Percentiles rank a stretch among this genome's conserved stretches.
phyloP scores from a whole-genome alignment of 2,888 invertebrate genomes.

The Polydrusus tereticollis region DNA sequence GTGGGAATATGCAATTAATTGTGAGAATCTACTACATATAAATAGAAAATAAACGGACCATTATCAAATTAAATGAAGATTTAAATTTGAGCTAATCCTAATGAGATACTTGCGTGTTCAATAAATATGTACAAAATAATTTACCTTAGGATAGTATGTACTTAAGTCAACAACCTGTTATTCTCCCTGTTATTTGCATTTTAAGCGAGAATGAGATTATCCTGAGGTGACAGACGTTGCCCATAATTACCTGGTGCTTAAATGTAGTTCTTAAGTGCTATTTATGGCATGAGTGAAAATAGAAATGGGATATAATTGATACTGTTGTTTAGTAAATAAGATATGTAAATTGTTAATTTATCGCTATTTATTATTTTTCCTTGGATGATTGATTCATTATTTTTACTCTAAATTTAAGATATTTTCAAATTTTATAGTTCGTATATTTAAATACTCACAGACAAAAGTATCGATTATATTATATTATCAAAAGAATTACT shows the following conservation, averaged over 20 bases:
- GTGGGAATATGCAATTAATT: too few relatives aligned
- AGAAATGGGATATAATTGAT: conserved; percentile 28
- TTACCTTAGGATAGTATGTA: conserved; percentile 18
- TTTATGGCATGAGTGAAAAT: conserved; percentile 22
- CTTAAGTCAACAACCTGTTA: conserved; percentile 29
- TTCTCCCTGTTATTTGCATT: conserved; percentile 40
- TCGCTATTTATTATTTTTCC: too few relatives aligned
- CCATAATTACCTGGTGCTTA: conserved; percentile 27
- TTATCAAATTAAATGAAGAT: not conserved
- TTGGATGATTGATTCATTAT: too few relatives aligned
- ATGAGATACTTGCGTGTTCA: conserved; percentile 24
- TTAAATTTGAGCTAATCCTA: not conserved
- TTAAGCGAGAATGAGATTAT: conserved; percentile 15
- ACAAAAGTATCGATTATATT: too few relatives aligned
- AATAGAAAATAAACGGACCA: not conserved
- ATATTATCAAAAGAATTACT: too few relatives aligned
- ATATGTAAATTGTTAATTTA: too few relatives aligned
- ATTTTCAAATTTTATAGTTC: too few relatives aligned
- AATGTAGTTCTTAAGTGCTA: conserved; percentile 7
- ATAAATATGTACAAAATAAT: conserved; percentile 12
- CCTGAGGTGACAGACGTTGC: conserved; percentile 24
- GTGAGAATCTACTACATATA: not conserved
- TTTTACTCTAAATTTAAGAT: too few relatives aligned
- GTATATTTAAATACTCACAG: too few relatives aligned
- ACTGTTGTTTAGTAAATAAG: too few relatives aligned